Evolutionary conservation across 2,797 vertebrate species (phyloP).

Genomic region (Scomberomorus guttatus): DNA sequence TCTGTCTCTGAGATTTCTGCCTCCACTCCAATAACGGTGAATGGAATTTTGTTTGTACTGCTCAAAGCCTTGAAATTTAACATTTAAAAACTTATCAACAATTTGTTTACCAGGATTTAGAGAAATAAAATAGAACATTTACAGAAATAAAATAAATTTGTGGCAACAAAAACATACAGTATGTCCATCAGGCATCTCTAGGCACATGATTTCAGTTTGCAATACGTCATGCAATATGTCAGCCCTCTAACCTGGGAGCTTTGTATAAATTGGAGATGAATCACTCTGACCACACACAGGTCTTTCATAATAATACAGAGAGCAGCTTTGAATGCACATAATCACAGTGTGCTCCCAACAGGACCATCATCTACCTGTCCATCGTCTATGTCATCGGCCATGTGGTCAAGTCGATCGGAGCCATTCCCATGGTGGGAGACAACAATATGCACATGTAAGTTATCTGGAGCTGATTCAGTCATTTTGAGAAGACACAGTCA

Average conservation of each 20-base stretch:
- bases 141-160: neutral
- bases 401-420: conserved; percentile 94
- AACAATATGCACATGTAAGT: conserved; percentile 91
- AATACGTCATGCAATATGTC: neutral
- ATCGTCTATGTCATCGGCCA: conserved; percentile 95
- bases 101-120: no score
- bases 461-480: neutral
- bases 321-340: conserved; percentile 1
- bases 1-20: no score
- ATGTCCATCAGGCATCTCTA: neutral
- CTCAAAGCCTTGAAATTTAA: no score
- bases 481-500: neutral
- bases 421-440: conserved; percentile 91
- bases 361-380: conserved; percentile 98
- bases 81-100: no score
- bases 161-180: neutral
- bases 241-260: neutral
- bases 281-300: conserved; percentile 13
- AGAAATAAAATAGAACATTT: neutral
- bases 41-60: no score
- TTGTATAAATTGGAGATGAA: conserved; percentile 5
- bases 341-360: conserved; percentile 77
- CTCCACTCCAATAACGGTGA: no score
- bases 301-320: neutral
- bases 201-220: neutral